phyloP scores from a whole-genome alignment of 2,888 invertebrate species.

The Polydesmus complanatus region DNA sequence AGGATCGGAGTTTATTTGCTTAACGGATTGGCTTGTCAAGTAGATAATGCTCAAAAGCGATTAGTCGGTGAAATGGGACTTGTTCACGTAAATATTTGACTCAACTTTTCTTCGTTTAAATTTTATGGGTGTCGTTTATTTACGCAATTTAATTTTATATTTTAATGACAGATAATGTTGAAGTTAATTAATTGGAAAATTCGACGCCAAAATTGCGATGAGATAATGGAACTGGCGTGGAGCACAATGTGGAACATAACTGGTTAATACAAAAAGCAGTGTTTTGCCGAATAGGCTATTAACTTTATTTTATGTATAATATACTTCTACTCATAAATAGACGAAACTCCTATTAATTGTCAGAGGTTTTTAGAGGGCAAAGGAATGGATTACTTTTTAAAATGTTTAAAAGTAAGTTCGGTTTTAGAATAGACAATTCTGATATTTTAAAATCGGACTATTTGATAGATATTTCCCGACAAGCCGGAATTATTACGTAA shows the following conservation, averaged over 20 bases:
- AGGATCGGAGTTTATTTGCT: constrained; percentile 86
- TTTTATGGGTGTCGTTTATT: background rate
- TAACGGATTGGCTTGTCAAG: constrained; percentile 91
- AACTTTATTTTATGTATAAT: background rate
- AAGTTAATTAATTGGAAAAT: constrained; percentile 70
- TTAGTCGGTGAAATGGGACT: constrained; percentile 82
- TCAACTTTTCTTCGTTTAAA: background rate
- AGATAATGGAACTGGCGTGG: constrained; percentile 95
- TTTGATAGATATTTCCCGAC: constrained; percentile 59
- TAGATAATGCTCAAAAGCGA: constrained; percentile 81
- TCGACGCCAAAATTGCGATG: constrained; percentile 65
- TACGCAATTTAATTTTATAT: background rate
- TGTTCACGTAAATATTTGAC: constrained; percentile 44
- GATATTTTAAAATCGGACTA: background rate
- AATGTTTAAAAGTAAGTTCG: constrained; percentile 60
- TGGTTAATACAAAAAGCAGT: constrained; percentile 24
- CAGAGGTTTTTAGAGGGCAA: constrained; percentile 69
- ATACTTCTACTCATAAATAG: constrained; percentile 30
- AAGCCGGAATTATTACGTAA: constrained; percentile 83
- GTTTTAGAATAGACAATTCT: background rate
- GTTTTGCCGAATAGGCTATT: background rate
- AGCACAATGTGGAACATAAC: constrained; percentile 93
- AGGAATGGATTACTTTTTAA: constrained; percentile 80
- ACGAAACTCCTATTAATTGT: constrained; percentile 92
- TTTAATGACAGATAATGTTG: constrained; percentile 58